These are phyloP conservation scores for Lucinisca nassula DNA, from an alignment of 2,888 invertebrate genomes.

Conservation along the genomic window DNA sequence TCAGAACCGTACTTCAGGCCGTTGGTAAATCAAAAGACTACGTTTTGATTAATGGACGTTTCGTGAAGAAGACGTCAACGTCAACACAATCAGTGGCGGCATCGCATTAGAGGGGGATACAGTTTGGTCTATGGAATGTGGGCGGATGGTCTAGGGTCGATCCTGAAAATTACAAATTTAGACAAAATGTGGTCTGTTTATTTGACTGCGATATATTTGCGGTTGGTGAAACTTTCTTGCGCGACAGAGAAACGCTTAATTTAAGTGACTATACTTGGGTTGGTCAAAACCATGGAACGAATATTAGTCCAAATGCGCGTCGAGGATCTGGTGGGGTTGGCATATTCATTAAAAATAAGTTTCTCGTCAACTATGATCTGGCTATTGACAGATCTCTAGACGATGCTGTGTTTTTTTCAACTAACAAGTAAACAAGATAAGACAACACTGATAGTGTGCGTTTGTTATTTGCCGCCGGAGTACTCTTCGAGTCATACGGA, in stretches of 20 bases:
- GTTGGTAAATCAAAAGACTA: neutral
- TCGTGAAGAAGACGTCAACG: neutral
- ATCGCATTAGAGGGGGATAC: neutral
- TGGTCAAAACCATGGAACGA: slow-evolving; percentile 14
- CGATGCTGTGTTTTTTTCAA: slow-evolving; percentile 14
- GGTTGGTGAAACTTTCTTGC: slow-evolving; percentile 4
- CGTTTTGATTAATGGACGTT: neutral
- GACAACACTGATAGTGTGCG: slow-evolving; percentile 4
- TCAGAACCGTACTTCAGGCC: neutral
- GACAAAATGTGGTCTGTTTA: neutral
- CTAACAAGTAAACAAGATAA: too few species aligned
- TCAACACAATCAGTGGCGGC: too few species aligned
- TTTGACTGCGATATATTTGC: slow-evolving; percentile 21
- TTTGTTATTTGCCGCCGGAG: slow-evolving; percentile 26
- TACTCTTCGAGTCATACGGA: slow-evolving; percentile 7
- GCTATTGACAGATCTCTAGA: neutral
- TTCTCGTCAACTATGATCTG: neutral
- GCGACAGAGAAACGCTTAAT: neutral
- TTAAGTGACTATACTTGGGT: slow-evolving; percentile 12
- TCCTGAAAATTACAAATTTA: neutral
- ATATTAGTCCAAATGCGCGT: slow-evolving; percentile 1
- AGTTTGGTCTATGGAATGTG: slow-evolving; percentile 17
- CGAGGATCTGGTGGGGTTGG: slow-evolving; percentile 35
- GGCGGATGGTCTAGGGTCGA: slow-evolving; percentile 22
- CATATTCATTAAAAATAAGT: slow-evolving; percentile 3